Percentiles rank a stretch among this genome's conserved stretches.
These are phyloP conservation scores for Apis laboriosa DNA, from an alignment of 1,140 invertebrate genomes.

Conservation along the genomic window DNA sequence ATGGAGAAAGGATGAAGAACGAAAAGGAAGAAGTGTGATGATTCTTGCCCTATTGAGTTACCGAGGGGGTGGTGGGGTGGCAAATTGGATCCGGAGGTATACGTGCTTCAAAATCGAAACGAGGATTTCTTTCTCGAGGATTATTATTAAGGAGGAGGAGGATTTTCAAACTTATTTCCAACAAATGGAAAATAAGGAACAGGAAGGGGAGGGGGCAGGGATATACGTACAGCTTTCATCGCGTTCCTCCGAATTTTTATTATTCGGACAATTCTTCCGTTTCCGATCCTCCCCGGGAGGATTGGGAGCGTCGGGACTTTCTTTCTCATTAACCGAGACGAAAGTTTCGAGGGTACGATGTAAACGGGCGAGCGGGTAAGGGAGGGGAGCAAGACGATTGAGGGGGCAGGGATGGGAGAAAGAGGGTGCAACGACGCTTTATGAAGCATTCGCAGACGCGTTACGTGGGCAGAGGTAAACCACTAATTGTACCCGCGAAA, in stretches of 20 bases:
- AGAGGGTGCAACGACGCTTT: constrained; percentile 63
- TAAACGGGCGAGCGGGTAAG: not conserved
- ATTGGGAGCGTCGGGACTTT: constrained; percentile 1
- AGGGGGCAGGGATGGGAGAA: not conserved
- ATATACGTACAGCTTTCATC: no score
- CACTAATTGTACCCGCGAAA: constrained; percentile 71
- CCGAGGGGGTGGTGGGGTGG: no score
- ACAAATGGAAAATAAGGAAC: no score
- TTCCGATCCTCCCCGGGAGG: no score
- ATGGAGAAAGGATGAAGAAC: not conserved
- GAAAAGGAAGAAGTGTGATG: no score
- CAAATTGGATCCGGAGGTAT: not conserved
- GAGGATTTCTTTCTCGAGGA: not conserved
- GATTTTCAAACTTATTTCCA: no score
- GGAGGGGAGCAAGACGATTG: no score
- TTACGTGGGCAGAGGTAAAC: constrained; percentile 63
- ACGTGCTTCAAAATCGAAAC: constrained; percentile 19
- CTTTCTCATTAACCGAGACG: constrained; percentile 24
- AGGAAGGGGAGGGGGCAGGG: no score
- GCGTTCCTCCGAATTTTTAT: not conserved
- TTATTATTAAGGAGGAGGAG: not conserved
- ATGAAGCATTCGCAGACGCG: constrained; percentile 73
- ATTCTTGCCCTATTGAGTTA: not conserved
- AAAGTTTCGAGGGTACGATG: constrained; percentile 6
- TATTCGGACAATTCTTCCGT: no score